Conservation (phyloP, 1,140 invertebrate genomes). For the Drosophila rhopaloa region DNA sequence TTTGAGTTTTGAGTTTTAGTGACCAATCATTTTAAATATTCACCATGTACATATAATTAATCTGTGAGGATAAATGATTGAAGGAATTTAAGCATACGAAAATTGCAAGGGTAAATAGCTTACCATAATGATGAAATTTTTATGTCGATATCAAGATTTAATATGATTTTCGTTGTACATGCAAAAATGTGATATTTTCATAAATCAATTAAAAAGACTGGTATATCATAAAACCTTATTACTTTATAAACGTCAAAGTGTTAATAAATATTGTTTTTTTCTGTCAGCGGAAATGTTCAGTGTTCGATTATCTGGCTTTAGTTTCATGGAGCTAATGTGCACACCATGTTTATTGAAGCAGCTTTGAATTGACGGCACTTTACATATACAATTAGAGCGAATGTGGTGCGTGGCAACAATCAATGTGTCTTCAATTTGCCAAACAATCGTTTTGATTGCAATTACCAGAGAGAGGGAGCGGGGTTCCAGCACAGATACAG, state of each 20-base stretch:
- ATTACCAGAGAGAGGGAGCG: constrained; percentile 45
- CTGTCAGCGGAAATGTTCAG: constrained; percentile 39
- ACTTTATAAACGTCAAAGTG: constrained; percentile 29
- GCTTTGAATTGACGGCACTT: constrained; percentile 37
- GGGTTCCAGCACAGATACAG: constrained; percentile 1
- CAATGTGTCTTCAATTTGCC: constrained; percentile 60
- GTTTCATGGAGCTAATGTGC: constrained; percentile 14
- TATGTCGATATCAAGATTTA: no score
- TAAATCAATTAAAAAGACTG: no score
- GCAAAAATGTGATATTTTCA: no score
- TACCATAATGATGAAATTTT: no score
- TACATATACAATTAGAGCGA: constrained; percentile 58
- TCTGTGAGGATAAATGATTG: no score
- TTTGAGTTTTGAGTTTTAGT: not conserved
- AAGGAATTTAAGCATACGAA: no score
- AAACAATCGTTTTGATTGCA: constrained; percentile 73
- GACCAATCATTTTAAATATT: no score
- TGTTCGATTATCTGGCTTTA: constrained; percentile 21
- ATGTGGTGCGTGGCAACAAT: constrained; percentile 38
- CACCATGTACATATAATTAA: no score
- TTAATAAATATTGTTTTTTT: constrained; percentile 52
- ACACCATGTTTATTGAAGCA: constrained; percentile 8
- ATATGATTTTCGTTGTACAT: no score
- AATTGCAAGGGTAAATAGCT: no score
- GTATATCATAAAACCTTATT: not conserved